Evolutionary conservation across 2,888 invertebrate species (phyloP).

Genomic region (Philereme transversata): DNA sequence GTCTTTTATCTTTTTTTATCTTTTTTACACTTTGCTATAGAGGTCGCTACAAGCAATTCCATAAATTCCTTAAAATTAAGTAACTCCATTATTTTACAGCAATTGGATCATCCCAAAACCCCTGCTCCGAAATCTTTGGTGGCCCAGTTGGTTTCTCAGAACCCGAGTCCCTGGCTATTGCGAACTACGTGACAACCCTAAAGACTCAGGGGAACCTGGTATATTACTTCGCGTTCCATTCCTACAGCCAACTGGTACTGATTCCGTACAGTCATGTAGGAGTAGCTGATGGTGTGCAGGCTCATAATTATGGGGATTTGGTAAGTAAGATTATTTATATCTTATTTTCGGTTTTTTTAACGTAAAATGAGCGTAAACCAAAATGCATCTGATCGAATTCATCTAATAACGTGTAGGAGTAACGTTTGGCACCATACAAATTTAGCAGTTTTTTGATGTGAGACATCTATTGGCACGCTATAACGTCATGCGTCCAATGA

Average conservation of each 20-base stretch:
- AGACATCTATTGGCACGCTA: no score
- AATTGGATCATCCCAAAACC: constrained; percentile 64
- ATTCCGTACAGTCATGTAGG: constrained; percentile 75
- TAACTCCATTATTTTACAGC: constrained; percentile 47
- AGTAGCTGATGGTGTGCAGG: constrained; percentile 44
- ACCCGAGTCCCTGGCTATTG: constrained; percentile 75
- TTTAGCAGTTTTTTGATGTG: no score
- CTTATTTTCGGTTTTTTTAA: no score
- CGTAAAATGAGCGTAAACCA: no score
- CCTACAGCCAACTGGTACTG: constrained; percentile 81
- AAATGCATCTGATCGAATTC: no score
- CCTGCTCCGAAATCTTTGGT: constrained; percentile 80
- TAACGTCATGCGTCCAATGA: no score
- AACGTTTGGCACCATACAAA: no score
- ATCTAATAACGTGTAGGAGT: no score
- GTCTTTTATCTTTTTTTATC: no score
- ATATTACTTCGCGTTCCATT: constrained; percentile 83
- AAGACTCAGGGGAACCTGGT: constrained; percentile 54
- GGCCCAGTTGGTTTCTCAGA: constrained; percentile 83
- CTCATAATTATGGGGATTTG: constrained; percentile 69
- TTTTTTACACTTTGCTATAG: no score
- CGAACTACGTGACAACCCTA: constrained; percentile 59
- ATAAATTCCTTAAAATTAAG: no score
- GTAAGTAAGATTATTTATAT: constrained; percentile 46
- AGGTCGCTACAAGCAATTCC: no score